Evolutionary conservation across 2,113 vertebrate species (phyloP).

Genomic region (Melanostigma gelatinosum): DNA sequence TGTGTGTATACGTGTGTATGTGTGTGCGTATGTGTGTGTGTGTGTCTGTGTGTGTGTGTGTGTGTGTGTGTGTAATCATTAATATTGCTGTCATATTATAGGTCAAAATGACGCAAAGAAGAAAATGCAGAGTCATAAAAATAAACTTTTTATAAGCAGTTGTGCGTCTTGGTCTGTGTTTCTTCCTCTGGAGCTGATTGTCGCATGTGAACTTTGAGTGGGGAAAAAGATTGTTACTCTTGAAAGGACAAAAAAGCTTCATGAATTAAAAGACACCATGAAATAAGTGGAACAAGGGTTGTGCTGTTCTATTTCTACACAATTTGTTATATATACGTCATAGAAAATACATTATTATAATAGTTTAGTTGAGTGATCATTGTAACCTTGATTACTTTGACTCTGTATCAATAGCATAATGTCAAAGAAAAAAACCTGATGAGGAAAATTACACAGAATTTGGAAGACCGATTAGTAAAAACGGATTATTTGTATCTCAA

Average conservation of each 20-base stretch:
- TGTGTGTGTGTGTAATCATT: neutral
- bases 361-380: neutral
- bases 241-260: neutral
- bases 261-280: neutral
- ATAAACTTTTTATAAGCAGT: neutral
- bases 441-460: neutral
- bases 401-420: neutral
- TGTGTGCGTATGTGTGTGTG: neutral
- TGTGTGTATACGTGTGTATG: neutral
- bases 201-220: neutral
- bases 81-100: neutral
- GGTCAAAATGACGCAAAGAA: neutral
- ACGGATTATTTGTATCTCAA: neutral
- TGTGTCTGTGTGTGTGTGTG: neutral
- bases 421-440: neutral
- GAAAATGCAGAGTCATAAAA: conserved; percentile 15
- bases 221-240: neutral
- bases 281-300: neutral
- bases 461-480: neutral
- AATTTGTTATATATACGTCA: neutral
- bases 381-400: neutral
- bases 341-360: neutral
- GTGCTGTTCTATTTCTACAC: neutral
- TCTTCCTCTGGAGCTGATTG: neutral
- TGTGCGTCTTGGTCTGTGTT: neutral